Base-by-base conservation (phyloP, 2,888 invertebrate species). In the Deilephila elpenor region DNA sequence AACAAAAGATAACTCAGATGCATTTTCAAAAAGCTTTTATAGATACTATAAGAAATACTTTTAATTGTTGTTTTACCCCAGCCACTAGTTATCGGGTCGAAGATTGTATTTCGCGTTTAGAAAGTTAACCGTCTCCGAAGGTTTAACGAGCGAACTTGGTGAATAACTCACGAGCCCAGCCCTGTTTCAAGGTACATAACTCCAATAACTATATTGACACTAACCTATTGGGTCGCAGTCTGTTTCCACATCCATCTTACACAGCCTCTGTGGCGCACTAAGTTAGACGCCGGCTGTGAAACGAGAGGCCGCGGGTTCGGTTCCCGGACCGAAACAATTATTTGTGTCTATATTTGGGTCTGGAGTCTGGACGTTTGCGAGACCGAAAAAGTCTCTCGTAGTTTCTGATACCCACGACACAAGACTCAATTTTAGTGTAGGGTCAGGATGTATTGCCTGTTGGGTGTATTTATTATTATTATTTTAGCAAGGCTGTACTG, bases 91-190 rank as follows among this genome's bases (percentile, higher is more conserved):
- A 79, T 80, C 72, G 61, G 76, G 75, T 73, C 60, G 70, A 75
- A 70, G 73, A 78, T 74, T 67, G 74, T 80, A 79, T 81, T 80
- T 79, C 77, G 76, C 75, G 74, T 82, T 83, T 76, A 78, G 82
- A 83, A 87, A 88, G 83, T 89, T 86, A 81, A 74, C 78, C 82
- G 72, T 84, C 86, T 84, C 83, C 74, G 75, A 80, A 82, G 85
- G 84, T 82, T 85, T 88, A 89, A 89, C 89, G 89, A 88, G 87
- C 76, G 75, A 89, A 89, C 84, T 89, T 89, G 79, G 77, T 80
- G 84, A 87, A 89, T 89, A 86, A 88, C 85, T 88, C 82, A 74
- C 76, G 74, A 75, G 75, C 75, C 74, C 75, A 75, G 71, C 78
- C 77, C 77, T 78, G 75, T 78, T 74, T 76, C 71, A 75, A 73